phyloP scores from a whole-genome alignment of 1,140 invertebrate genomes.

The Teleopsis dalmanni region DNA sequence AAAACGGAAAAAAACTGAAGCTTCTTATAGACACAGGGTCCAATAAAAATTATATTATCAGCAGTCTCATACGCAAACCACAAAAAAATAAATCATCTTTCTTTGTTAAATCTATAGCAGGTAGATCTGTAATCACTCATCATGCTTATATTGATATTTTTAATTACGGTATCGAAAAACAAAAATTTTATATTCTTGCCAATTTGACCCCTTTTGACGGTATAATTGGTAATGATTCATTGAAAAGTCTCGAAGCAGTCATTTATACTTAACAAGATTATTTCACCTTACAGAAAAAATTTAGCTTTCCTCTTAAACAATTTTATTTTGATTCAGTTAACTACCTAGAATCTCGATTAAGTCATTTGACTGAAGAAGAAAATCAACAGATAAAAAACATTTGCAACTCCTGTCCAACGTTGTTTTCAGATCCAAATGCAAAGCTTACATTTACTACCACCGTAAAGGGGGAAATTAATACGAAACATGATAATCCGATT shows the following conservation, averaged over 20 bases:
- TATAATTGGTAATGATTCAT: conserved; percentile 8
- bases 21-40: conserved; percentile 14
- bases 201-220: neutral
- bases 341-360: neutral
- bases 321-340: conserved; percentile 1
- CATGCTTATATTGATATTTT: conserved; percentile 6
- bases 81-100: conserved; percentile 7
- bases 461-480: conserved; percentile 10
- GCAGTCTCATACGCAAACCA: neutral
- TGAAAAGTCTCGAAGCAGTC: conserved; percentile 7
- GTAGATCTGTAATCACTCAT: conserved; percentile 3
- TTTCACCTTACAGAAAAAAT: neutral
- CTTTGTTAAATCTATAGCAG: conserved; percentile 4
- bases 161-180: neutral
- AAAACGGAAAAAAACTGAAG: conserved; percentile 9
- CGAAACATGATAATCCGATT: conserved; percentile 8
- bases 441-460: conserved; percentile 6
- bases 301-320: neutral
- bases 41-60: conserved; percentile 12
- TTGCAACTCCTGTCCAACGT: neutral
- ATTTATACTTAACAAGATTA: conserved; percentile 3
- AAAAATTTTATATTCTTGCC: conserved; percentile 9
- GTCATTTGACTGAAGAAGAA: conserved; percentile 1
- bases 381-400: neutral
- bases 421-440: conserved; percentile 7